Base-by-base conservation (phyloP, 2,797 vertebrate genomes). In the Sebastes aleutianus region DNA sequence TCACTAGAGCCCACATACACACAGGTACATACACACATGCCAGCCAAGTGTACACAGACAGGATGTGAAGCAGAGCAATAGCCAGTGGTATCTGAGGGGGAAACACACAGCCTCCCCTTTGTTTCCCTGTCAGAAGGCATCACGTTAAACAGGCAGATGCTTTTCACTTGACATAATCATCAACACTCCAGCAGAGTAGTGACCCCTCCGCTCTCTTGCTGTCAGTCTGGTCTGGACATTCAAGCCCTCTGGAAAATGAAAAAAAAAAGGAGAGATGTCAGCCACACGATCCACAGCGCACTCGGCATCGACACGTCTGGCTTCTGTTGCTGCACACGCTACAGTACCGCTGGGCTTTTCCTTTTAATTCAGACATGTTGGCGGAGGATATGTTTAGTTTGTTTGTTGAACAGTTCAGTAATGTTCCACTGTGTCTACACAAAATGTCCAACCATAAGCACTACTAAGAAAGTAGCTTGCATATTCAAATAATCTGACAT, bases 11-110 rank as follows among this genome's bases (percentile, higher is more conserved):
- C 5, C 29, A 32, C 43, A 70, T 26, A 67, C 47, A 59, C 59
- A 77, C 20, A 74, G 10, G 8, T 22, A 36, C 47, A 53, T 7
- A 20, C 31, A 78, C 31, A 63, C 65, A 56, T 20, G 36, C 13
- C 70, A 62, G 31, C n/a, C 31, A 32, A 29, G 16, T n/a, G 26
- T 34, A 79, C 69, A 63, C 18, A 53, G 6, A 74, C 47, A 36
- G 84, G 79, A 50, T 66, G 73, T 83, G 76, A 93, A 80, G 84
- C 79, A 80, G 84, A 87, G 87, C 79, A 83, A 79, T 93, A 95
- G 93, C 93, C 95, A 93, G 92, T 92, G 84, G 93, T 93, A 93
- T 95, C 85, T 88, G 88, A 94, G 94, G 93, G 93, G 93, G 93
- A 94, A 90, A 88, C 20, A 91, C 90, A 87, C 76, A 88, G 54